Base-by-base conservation (phyloP, 2,888 invertebrate genomes). In the Eupsilia transversa region DNA sequence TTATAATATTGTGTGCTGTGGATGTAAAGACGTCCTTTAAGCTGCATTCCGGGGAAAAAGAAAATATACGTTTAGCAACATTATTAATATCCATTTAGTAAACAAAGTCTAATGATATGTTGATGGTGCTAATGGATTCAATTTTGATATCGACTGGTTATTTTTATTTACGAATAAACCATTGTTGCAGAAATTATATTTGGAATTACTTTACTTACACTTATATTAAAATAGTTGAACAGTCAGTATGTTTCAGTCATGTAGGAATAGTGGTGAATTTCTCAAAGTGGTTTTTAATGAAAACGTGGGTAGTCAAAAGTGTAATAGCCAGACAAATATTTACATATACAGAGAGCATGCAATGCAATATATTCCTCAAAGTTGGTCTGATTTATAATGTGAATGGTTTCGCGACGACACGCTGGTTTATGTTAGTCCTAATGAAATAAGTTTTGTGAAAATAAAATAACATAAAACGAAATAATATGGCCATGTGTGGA, bases 21-120 rank as follows among this genome's bases (percentile, higher is more conserved):
- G 90, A 85, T 88, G 92, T 93, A 93, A 93, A 92, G 91, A 91
- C 89, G 88, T 90, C 93, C 93, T 86, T 95, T 96, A 96, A 94
- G 96, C 96, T 96, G 96, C 96, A 95, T 95, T 95, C 96, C 96
- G 84, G 90, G 87, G 89, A 89, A 86, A 87, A 82, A 87, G 80
- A 87, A 88, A 90, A 90, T 90, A 85, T 85, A 84, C 84, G 73
- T 86, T 89, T 87, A 82, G 89, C 89, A 88, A 90, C 82, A 87
- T 74, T 83, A 35, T 71, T 57, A 30, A 65, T 69, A 72, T 60
- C 54, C 41, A 76, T 66, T 57, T 9, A 27, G 7, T 59, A 64
- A 27, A 35, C n/a, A 38, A 20, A 54, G 7, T 30, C 12, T 30
- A 64, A 75, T 72, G 57, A 76, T 63, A 74, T 49, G 54, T 71